These are phyloP conservation scores for Plumapathes pennacea DNA, from an alignment of 92 coral and sea anemone genomes.

Conservation along the genomic window DNA sequence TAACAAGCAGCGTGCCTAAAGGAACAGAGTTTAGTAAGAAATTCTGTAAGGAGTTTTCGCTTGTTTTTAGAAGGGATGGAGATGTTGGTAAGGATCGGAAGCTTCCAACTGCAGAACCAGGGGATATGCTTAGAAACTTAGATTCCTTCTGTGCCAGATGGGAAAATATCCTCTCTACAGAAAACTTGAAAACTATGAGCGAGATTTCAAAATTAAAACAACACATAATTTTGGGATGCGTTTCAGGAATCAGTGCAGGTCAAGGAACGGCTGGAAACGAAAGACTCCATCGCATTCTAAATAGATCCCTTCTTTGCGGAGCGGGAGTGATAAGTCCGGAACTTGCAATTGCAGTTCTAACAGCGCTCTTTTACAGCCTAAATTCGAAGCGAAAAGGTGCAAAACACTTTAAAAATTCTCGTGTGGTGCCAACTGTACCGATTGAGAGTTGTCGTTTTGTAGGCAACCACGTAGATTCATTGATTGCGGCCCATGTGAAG, in stretches of 20 bases:
- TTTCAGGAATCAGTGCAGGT: slow-evolving; percentile 20
- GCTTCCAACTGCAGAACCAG: slow-evolving; percentile 2
- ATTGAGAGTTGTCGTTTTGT: too few species aligned
- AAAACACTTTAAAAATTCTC: slow-evolving; percentile 17
- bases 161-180: background rate
- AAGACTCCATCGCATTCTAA: slow-evolving; percentile 17
- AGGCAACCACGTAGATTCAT: too few species aligned
- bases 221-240: slow-evolving; percentile 27
- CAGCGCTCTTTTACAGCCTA: slow-evolving; percentile 11
- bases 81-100: slow-evolving; percentile 18
- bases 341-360: slow-evolving; percentile 25
- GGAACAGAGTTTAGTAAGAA: slow-evolving; percentile 8
- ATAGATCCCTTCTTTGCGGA: slow-evolving; percentile 26
- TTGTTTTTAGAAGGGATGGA: slow-evolving; percentile 12
- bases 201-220: slow-evolving; percentile 7
- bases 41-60: slow-evolving; percentile 1
- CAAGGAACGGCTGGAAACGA: slow-evolving; percentile 30
- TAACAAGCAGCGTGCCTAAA: slow-evolving; percentile 15
- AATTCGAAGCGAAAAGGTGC: slow-evolving; percentile 6
- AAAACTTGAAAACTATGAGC: background rate
- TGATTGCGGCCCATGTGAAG: too few species aligned
- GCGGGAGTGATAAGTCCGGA: slow-evolving; percentile 10
- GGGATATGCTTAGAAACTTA: background rate
- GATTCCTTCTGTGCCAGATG: background rate
- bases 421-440: slow-evolving; percentile 4